phyloP scores from a whole-genome alignment of 2,888 invertebrate genomes.

The Aphidius colemani region DNA sequence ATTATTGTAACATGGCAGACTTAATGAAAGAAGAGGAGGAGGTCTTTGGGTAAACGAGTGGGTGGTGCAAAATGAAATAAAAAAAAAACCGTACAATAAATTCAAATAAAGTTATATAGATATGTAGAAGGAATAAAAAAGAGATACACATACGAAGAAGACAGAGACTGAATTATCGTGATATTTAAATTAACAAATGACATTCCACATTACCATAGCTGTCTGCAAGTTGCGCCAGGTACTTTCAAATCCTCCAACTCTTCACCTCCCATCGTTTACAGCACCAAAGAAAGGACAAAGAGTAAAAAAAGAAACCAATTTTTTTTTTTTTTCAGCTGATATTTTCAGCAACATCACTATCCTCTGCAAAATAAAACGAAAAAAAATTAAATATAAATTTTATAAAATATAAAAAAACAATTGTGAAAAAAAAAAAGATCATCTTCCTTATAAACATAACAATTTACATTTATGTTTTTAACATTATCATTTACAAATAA shows the following conservation, averaged over 20 bases:
- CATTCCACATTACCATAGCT: conserved; percentile 54
- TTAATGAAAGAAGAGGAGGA: conserved; percentile 24
- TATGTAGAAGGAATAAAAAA: conserved; percentile 9
- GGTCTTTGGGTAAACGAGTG: conserved; percentile 29
- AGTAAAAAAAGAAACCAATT: conserved; percentile 32
- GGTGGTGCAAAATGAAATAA: conserved; percentile 12
- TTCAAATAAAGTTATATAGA: too few species aligned
- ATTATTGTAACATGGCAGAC: too few species aligned
- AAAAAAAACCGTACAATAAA: too few species aligned
- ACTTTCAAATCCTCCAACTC: conserved; percentile 42
- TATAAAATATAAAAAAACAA: too few species aligned
- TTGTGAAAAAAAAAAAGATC: too few species aligned
- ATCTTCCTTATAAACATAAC: neutral
- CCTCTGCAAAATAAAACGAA: neutral
- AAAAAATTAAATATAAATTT: neutral
- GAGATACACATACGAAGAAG: conserved; percentile 21
- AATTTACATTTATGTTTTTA: conserved; percentile 10
- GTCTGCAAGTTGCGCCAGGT: conserved; percentile 42
- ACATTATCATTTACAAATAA: conserved; percentile 10
- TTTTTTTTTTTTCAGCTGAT: conserved; percentile 8
- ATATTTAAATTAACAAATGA: conserved; percentile 57
- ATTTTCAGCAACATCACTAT: conserved; percentile 4
- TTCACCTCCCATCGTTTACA: conserved; percentile 6
- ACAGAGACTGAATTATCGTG: conserved; percentile 54
- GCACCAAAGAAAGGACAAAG: conserved; percentile 24